phyloP scores from a whole-genome alignment of 2,113 vertebrate genomes.

The Xiphias gladius region DNA sequence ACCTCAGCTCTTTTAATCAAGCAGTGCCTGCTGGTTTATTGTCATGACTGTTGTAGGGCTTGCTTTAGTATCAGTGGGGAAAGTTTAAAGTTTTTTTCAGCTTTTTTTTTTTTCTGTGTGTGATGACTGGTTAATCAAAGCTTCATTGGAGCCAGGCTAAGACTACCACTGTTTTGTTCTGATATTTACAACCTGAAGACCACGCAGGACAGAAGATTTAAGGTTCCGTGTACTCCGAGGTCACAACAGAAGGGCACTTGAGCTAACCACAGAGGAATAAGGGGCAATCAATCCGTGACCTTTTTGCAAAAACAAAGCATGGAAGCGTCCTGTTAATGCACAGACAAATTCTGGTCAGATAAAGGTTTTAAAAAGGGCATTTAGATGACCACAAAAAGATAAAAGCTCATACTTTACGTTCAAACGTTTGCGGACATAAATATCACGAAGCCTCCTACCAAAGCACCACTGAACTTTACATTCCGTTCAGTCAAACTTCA shows the following conservation, averaged over 20 bases:
- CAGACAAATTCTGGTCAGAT: not conserved
- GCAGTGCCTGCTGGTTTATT: too few species aligned
- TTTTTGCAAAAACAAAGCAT: not conserved
- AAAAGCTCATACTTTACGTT: not conserved
- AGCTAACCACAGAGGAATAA: not conserved
- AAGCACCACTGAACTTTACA: not conserved
- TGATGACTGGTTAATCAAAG: too few species aligned
- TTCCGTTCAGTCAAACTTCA: not conserved
- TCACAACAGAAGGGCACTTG: not conserved
- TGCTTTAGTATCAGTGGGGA: too few species aligned
- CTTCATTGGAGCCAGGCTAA: too few species aligned
- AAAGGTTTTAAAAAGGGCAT: not conserved
- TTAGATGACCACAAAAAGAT: not conserved
- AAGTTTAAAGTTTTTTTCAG: too few species aligned
- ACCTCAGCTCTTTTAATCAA: too few species aligned
- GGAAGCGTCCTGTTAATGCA: not conserved
- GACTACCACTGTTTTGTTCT: too few species aligned
- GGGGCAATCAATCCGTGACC: not conserved
- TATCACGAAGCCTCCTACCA: not conserved
- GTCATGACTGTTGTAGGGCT: too few species aligned
- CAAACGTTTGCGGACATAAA: not conserved
- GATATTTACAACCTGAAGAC: not conserved
- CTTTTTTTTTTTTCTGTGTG: too few species aligned
- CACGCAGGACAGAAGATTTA: not conserved
- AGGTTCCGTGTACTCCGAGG: not conserved